These are phyloP conservation scores for Drosophila paramelanica DNA, from an alignment of 2,888 invertebrate species.

Conservation along the genomic window DNA sequence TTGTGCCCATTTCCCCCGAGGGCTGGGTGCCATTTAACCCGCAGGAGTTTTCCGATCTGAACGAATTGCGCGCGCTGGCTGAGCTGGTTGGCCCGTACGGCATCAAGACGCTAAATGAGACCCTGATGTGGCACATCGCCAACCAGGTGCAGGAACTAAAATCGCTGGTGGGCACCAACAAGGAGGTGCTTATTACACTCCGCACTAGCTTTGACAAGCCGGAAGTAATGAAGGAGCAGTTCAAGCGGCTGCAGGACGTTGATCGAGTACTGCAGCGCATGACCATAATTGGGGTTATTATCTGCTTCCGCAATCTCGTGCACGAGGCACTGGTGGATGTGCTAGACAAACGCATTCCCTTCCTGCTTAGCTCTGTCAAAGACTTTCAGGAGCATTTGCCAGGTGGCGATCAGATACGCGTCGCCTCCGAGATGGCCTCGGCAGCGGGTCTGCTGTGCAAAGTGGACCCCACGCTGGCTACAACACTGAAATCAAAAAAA, in stretches of 20 bases:
- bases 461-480: slow-evolving; percentile 97
- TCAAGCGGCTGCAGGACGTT: slow-evolving; percentile 94
- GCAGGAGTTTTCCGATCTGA: slow-evolving; percentile 98
- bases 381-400: slow-evolving; percentile 97
- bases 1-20: slow-evolving; percentile 96
- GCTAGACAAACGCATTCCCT: slow-evolving; percentile 97
- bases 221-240: slow-evolving; percentile 98
- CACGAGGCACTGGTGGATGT: slow-evolving; percentile 98
- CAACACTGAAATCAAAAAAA: slow-evolving; percentile 95
- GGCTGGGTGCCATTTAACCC: slow-evolving; percentile 97
- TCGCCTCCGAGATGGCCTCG: slow-evolving; percentile 98
- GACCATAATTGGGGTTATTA: slow-evolving; percentile 98
- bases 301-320: slow-evolving; percentile 96
- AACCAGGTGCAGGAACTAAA: slow-evolving; percentile 99
- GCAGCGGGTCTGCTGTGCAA: slow-evolving; percentile 97
- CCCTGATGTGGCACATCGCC: slow-evolving; percentile 99
- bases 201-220: slow-evolving; percentile 99
- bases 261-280: slow-evolving; percentile 98
- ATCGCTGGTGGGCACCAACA: slow-evolving; percentile 95
- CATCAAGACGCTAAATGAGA: slow-evolving; percentile 98
- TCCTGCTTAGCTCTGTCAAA: slow-evolving; percentile 96
- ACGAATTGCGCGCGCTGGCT: slow-evolving; percentile 96
- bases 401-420: slow-evolving; percentile 94
- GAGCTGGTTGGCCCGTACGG: slow-evolving; percentile 99
- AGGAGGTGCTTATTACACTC: slow-evolving; percentile 94